Evolutionary conservation across 2,888 invertebrate species (phyloP), one percentile per base, ranked within the genome.

Genomic region (Amphipoea oculea): DNA sequence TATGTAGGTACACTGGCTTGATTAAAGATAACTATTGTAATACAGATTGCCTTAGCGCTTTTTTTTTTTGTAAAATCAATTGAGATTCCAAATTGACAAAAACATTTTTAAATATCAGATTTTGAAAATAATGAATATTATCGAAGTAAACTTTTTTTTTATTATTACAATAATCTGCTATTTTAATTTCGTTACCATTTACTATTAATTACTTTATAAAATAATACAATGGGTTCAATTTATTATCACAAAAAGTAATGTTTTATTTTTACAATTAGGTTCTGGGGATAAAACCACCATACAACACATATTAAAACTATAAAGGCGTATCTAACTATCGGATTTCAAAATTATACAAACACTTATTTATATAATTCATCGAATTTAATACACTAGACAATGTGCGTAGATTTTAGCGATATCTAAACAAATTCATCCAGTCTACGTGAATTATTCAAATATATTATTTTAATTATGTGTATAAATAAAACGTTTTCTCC

Each of bases 321-420:
- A 82, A 85, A 89, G 73, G 84, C 83, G 60, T 83, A 83, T 77
- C 80, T 84, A 69, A 73, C 79, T 85, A 85, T 84, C 75, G 76
- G 82, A 77, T 85, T 73, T 84, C 81, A 74, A 86, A 86, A 86
- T 88, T 82, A 84, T 87, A 87, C 83, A 68, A 86, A 88, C 83
- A 83, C 89, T 87, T 90, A 91, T 83, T 79, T 29, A 80, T 84
- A 81, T 36, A 82, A 87, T 87, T 88, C 81, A 88, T 90, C 74
- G 76, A 90, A 88, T 84, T 88, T 90, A 87, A 79, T 85, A 84
- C 57, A 85, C 87, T 89, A 88, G 78, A 90, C 87, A 89, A 94
- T 95, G 95, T 95, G 96, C 96, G 95, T 95, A 94, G 92, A 92
- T 92, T 90, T 93, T 92, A 94, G 93, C 94, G 85, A 89, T 93